Percentiles rank a stretch among this genome's conserved stretches.
Evolutionary conservation across 1,140 invertebrate species (phyloP).

Genomic region (Pinna nobilis): DNA sequence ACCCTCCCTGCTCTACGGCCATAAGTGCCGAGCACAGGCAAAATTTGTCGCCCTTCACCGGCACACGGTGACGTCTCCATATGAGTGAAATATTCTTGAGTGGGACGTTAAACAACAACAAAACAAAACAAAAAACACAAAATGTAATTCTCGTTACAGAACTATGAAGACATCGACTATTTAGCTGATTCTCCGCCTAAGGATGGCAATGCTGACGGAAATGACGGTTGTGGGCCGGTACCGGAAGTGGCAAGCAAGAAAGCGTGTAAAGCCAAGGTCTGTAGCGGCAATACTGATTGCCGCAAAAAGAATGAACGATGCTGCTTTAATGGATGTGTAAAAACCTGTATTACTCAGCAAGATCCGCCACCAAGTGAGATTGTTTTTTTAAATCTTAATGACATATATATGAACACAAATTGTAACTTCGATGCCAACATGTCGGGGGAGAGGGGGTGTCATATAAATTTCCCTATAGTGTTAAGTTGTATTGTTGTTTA

Average conservation of each 20-base stretch:
- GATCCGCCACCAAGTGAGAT: conserved; percentile 12
- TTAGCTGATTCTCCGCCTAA: conserved; percentile 10
- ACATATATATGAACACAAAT: neutral
- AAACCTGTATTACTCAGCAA: conserved; percentile 20
- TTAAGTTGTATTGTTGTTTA: too few relatives aligned
- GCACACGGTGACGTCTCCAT: too few relatives aligned
- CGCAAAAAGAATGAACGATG: conserved; percentile 17
- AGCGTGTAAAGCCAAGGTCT: conserved; percentile 6
- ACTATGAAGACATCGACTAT: neutral
- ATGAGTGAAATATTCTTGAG: too few relatives aligned
- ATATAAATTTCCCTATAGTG: too few relatives aligned
- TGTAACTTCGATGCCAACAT: too few relatives aligned
- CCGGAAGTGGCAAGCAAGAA: conserved; percentile 6
- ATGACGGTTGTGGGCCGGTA: conserved; percentile 5
- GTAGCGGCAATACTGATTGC: conserved; percentile 8
- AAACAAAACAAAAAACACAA: too few relatives aligned
- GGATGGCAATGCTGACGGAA: conserved; percentile 4
- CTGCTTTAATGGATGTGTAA: conserved; percentile 28
- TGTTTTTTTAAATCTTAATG: neutral
- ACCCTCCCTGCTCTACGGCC: too few relatives aligned
- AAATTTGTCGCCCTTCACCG: too few relatives aligned
- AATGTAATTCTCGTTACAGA: neutral
- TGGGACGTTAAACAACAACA: too few relatives aligned
- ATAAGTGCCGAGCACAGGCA: too few relatives aligned
- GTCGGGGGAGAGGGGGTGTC: too few relatives aligned